Evolutionary conservation across 1,140 invertebrate species (phyloP).

Genomic region (Philaenus spumarius): DNA sequence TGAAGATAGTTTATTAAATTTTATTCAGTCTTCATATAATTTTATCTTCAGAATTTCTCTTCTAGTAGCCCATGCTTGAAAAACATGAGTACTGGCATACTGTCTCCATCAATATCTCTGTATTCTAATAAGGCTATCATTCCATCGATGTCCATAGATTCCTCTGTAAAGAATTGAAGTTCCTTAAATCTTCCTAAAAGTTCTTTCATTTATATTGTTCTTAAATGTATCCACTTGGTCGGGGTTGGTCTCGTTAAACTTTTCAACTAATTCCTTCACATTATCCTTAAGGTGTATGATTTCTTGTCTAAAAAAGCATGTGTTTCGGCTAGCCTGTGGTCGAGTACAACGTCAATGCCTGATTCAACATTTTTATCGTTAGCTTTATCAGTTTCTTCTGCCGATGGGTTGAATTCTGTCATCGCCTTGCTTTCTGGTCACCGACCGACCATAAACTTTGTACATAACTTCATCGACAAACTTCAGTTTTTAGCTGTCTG

Average conservation of each 20-base stretch:
- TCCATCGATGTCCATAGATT: constrained; percentile 90
- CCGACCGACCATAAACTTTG: constrained; percentile 87
- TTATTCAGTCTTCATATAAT: no score
- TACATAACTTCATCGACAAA: constrained; percentile 89
- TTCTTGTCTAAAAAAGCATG: constrained; percentile 82
- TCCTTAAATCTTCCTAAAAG: constrained; percentile 88
- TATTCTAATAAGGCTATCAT: constrained; percentile 92
- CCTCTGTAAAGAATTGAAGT: constrained; percentile 90
- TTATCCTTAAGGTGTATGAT: constrained; percentile 91
- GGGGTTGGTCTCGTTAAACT: constrained; percentile 69
- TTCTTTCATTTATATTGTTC: constrained; percentile 93
- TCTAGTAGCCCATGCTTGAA: constrained; percentile 93
- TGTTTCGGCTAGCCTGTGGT: constrained; percentile 82
- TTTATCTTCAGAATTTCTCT: constrained; percentile 77
- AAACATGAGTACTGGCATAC: constrained; percentile 84
- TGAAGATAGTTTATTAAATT: no score
- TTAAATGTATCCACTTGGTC: constrained; percentile 85
- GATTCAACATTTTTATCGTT: constrained; percentile 63
- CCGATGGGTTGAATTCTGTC: constrained; percentile 86
- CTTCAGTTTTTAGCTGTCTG: constrained; percentile 94
- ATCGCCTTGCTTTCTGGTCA: constrained; percentile 69
- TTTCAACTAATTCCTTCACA: constrained; percentile 87
- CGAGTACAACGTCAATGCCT: constrained; percentile 90
- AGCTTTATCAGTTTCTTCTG: constrained; percentile 83
- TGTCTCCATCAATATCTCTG: constrained; percentile 75